phyloP scores from a whole-genome alignment of 2,888 invertebrate species.

The Phyto melanocephala region DNA sequence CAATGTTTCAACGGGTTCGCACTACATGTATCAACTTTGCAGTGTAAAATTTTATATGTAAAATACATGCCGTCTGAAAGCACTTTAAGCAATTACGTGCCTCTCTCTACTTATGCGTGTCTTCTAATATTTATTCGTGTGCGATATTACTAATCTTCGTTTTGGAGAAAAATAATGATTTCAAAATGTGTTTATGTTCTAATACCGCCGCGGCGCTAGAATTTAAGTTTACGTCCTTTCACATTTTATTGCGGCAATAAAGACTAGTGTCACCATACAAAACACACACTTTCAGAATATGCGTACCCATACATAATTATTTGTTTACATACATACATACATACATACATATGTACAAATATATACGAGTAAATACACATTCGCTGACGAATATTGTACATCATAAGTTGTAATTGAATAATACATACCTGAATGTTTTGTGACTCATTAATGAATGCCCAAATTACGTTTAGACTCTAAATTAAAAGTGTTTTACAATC shows the following conservation, averaged over 20 bases:
- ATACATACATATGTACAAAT: not conserved
- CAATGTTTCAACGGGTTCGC: no score
- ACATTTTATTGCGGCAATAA: constrained; percentile 42
- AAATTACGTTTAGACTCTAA: not conserved
- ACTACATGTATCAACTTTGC: no score
- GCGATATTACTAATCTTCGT: not conserved
- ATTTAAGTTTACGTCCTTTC: constrained; percentile 31
- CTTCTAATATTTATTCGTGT: not conserved
- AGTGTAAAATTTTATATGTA: no score
- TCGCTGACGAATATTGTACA: not conserved
- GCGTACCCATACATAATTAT: no score
- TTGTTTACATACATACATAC: no score
- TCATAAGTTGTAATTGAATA: not conserved
- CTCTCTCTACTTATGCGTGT: not conserved
- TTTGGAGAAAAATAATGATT: not conserved
- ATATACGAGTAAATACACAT: not conserved
- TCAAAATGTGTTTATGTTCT: not conserved
- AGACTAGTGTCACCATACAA: constrained; percentile 5
- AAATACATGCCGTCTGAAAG: no score
- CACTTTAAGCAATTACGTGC: no score
- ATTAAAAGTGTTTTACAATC: not conserved
- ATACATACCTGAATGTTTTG: constrained; percentile 6
- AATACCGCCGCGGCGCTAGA: constrained; percentile 41
- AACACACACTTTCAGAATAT: no score
- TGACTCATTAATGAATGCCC: constrained; percentile 1